Conservation (phyloP, 2,113 vertebrate genomes). For the Nothobranchius kuhntae region DNA sequence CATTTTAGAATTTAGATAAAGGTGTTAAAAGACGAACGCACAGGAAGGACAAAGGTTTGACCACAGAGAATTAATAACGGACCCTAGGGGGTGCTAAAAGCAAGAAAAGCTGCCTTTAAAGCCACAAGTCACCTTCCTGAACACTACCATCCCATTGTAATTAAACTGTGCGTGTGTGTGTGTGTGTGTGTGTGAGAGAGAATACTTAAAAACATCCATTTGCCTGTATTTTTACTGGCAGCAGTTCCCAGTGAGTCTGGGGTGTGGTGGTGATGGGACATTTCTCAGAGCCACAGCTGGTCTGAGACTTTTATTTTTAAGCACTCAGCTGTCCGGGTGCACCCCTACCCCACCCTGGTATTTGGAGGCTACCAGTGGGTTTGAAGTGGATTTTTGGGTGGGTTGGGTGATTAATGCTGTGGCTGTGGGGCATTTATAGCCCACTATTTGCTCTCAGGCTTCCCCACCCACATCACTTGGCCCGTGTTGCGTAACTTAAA, state of each 20-base stretch:
- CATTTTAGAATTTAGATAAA: no score
- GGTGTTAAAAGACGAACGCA: no score
- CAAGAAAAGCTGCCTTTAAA: no score
- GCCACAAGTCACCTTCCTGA: no score
- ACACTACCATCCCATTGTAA: no score
- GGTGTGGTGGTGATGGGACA: conserved; percentile 35
- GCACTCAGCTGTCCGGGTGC: conserved; percentile 77
- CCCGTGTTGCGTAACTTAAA: no score
- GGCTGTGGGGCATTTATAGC: no score
- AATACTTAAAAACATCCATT: conserved; percentile 49
- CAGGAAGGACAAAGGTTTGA: no score
- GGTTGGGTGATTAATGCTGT: conserved; percentile 1
- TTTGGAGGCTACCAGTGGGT: conserved; percentile 44
- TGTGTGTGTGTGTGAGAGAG: conserved; percentile 24
- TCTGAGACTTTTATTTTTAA: conserved; percentile 79
- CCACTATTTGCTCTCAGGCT: not conserved
- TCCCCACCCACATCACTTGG: conserved; percentile 34
- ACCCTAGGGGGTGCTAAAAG: no score
- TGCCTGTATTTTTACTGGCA: conserved; percentile 62
- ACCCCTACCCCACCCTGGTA: conserved; percentile 34
- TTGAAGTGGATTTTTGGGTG: conserved; percentile 33
- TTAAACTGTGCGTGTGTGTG: no score
- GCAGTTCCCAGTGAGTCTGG: conserved; percentile 33
- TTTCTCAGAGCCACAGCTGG: conserved; percentile 72
- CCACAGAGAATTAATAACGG: no score